A percentile compares a stretch with the other conserved stretches of the same genome.
Evolutionary conservation across 2,797 vertebrate species (phyloP).

Genomic region (Babyrousa celebensis): DNA sequence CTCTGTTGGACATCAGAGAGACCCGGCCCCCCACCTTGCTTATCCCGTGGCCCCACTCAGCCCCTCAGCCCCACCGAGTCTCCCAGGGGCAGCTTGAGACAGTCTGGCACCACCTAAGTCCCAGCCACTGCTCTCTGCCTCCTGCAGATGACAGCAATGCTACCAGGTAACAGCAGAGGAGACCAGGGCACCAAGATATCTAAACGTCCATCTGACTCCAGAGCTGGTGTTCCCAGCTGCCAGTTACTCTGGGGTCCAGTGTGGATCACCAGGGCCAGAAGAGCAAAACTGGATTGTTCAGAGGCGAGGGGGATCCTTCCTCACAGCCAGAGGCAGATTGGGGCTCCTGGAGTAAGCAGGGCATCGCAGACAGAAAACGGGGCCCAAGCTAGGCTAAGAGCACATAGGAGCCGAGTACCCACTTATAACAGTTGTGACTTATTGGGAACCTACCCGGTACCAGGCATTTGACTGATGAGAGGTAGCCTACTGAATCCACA

Average conservation of each 20-base stretch:
- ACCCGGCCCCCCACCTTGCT: neutral
- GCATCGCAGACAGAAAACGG: fast-evolving
- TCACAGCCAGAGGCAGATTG: neutral
- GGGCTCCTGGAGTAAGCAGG: neutral
- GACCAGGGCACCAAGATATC: neutral
- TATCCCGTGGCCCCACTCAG: fast-evolving
- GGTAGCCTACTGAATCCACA: neutral
- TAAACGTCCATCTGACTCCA: neutral
- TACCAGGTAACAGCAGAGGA: neutral
- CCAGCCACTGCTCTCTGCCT: neutral
- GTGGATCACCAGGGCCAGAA: neutral
- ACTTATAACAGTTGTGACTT: neutral
- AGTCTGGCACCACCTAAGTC: fast-evolving
- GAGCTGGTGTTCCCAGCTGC: neutral
- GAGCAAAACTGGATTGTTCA: neutral
- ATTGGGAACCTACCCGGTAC: fast-evolving
- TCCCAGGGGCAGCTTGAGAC: too few relatives aligned
- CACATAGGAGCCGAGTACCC: fast-evolving
- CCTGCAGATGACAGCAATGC: neutral
- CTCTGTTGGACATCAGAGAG: neutral
- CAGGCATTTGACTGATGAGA: neutral
- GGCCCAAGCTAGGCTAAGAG: too few relatives aligned
- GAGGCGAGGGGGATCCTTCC: neutral
- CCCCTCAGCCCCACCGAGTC: too few relatives aligned
- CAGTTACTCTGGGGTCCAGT: neutral